Evolutionary conservation across 1,140 invertebrate species (phyloP).

Genomic region (Batillaria attramentaria): DNA sequence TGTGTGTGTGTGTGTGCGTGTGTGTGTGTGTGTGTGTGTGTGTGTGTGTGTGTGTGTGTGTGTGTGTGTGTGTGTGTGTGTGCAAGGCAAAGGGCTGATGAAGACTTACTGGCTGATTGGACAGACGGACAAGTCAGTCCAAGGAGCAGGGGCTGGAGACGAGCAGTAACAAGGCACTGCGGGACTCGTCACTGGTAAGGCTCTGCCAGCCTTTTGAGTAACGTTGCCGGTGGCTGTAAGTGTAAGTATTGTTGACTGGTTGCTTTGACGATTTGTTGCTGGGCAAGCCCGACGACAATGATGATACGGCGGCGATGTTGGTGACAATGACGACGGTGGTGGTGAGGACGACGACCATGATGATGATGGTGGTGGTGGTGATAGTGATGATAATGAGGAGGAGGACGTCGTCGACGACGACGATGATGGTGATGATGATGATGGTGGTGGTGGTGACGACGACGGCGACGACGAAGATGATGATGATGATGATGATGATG

Average conservation of each 20-base stretch:
- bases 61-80: conserved; percentile 17
- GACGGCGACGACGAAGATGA: neutral
- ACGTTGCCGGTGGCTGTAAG: no score
- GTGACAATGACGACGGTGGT: neutral
- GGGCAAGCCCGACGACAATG: neutral
- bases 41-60: conserved; percentile 10
- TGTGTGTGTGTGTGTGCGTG: neutral
- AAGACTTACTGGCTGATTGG: neutral
- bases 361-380: no score
- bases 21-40: conserved; percentile 6
- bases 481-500: neutral
- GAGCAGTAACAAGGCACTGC: neutral
- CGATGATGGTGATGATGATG: no score
- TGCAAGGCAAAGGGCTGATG: neutral
- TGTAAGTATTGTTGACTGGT: neutral
- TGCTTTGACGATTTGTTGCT: neutral
- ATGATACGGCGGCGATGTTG: neutral
- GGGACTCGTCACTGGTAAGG: neutral
- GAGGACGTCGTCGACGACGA: no score
- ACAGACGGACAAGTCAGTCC: neutral
- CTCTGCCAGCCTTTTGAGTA: no score
- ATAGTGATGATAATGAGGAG: no score
- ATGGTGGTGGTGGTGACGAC: no score
- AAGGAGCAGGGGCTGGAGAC: neutral
- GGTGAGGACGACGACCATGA: neutral